These are phyloP conservation scores for Eucidaris tribuloides DNA, from an alignment of 35 echinoderm and acorn worm species.

Conservation along the genomic window DNA sequence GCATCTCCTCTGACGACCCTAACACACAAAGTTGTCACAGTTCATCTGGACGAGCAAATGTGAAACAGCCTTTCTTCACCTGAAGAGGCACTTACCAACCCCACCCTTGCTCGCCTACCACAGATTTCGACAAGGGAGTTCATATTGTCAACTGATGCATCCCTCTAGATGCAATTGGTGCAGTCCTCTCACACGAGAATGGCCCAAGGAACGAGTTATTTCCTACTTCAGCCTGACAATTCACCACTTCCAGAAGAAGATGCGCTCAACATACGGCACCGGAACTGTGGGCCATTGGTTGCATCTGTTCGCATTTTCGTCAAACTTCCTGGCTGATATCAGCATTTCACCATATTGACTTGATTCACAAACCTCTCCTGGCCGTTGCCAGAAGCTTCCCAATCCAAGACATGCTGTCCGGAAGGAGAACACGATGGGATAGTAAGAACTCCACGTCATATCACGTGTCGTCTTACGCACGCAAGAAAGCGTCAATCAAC, in stretches of 20 bases:
- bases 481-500: constrained; percentile 8
- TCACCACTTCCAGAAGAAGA: background rate
- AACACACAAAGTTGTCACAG: constrained; percentile 8
- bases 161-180: constrained; percentile 42
- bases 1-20: constrained; percentile 18
- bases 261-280: constrained; percentile 45
- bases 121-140: constrained; percentile 38
- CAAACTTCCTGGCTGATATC: constrained; percentile 48
- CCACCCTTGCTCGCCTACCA: constrained; percentile 63
- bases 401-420: constrained; percentile 18
- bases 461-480: constrained; percentile 28
- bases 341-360: constrained; percentile 35
- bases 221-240: constrained; percentile 64
- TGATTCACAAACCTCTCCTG: constrained; percentile 50
- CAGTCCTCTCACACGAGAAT: constrained; percentile 63
- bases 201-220: constrained; percentile 49
- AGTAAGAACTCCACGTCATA: constrained; percentile 24
- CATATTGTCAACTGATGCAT: constrained; percentile 52
- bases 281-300: constrained; percentile 67
- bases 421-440: constrained; percentile 38
- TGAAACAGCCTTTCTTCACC: constrained; percentile 13
- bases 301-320: constrained; percentile 64
- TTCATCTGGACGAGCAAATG: constrained; percentile 16
- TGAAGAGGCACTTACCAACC: constrained; percentile 27
- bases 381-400: background rate